Conservation (phyloP, 2,113 vertebrate species). For the Corythornis cristatus region DNA sequence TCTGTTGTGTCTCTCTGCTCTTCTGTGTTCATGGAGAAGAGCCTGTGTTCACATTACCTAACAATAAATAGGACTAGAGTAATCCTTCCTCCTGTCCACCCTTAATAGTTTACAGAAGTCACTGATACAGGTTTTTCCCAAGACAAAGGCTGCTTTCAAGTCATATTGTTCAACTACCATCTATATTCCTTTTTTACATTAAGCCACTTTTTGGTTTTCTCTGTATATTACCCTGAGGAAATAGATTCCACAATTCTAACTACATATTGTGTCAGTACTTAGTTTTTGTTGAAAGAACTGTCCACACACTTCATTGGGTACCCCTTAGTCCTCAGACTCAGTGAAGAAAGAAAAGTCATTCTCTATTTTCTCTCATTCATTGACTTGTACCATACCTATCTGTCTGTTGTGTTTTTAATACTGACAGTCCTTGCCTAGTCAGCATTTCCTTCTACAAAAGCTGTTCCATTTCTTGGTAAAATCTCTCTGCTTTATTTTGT, state of each 20-base stretch:
- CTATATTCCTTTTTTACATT: not conserved
- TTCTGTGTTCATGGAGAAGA: not conserved
- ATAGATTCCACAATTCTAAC: not conserved
- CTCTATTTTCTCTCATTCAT: not conserved
- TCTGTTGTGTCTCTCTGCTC: not conserved
- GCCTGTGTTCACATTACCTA: not conserved
- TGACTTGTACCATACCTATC: not conserved
- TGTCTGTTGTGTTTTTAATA: not conserved
- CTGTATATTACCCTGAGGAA: not conserved
- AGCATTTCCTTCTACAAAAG: not conserved
- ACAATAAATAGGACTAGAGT: not conserved
- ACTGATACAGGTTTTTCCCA: not conserved
- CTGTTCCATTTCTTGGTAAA: not conserved
- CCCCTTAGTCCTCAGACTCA: not conserved
- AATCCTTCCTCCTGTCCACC: not conserved
- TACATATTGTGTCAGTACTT: not conserved
- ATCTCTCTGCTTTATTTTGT: not conserved
- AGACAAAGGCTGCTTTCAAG: not conserved
- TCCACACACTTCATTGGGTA: not conserved
- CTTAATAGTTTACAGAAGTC: not conserved
- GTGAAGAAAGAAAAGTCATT: not conserved
- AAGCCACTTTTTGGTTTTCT: not conserved
- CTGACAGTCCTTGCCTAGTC: not conserved
- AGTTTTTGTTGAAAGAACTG: not conserved
- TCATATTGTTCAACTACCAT: not conserved